phyloP scores from a whole-genome alignment of 2,888 invertebrate species.

The Mythimna lalbum region DNA sequence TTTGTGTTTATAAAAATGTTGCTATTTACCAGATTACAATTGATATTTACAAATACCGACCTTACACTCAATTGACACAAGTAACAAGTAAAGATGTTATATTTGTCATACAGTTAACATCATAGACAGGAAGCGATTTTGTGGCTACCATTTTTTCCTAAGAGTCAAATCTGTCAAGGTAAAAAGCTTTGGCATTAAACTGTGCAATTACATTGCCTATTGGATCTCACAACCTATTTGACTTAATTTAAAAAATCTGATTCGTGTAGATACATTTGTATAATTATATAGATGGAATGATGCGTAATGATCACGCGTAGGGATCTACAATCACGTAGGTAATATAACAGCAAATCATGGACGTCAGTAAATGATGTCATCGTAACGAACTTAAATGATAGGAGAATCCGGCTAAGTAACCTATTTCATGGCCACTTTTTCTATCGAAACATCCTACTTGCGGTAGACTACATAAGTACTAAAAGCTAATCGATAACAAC shows the following conservation, averaged over 20 bases:
- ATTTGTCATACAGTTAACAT: conserved; percentile 83
- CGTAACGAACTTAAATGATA: conserved; percentile 71
- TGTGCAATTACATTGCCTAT: conserved; percentile 15
- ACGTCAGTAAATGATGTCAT: conserved; percentile 87
- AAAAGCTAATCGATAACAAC: conserved; percentile 41
- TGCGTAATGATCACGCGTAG: conserved; percentile 49
- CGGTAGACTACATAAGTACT: conserved; percentile 28
- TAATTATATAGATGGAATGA: conserved; percentile 17
- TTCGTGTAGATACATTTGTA: neutral
- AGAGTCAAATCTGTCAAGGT: conserved; percentile 79
- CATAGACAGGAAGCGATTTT: conserved; percentile 81
- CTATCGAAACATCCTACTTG: conserved; percentile 78
- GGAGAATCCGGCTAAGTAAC: conserved; percentile 87
- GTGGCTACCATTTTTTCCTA: conserved; percentile 74
- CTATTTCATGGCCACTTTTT: conserved; percentile 87
- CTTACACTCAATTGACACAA: conserved; percentile 80
- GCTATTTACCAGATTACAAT: conserved; percentile 41
- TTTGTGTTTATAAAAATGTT: conserved; percentile 22
- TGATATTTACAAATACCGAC: conserved; percentile 68
- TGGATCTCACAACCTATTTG: neutral
- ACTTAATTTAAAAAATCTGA: conserved; percentile 5
- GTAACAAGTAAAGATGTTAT: conserved; percentile 73
- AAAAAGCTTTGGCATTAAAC: conserved; percentile 59
- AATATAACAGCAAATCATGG: conserved; percentile 77
- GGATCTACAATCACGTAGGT: conserved; percentile 54